Conservation (phyloP, 2,797 vertebrate species). For the Propithecus perrieri region DNA sequence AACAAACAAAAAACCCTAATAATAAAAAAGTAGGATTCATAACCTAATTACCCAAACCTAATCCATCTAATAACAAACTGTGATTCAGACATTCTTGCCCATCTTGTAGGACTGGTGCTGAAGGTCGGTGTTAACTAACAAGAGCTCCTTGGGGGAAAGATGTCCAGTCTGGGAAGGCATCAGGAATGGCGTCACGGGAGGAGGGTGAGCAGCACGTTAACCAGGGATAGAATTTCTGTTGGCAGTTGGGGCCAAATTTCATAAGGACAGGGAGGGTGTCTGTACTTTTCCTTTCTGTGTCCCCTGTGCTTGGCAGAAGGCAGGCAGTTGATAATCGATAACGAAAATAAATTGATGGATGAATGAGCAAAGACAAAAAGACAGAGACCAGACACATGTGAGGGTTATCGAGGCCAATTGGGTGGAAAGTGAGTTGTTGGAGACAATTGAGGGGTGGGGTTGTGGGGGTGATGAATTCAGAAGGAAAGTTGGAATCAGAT, state of each 20-base stretch:
- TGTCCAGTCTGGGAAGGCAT: no score
- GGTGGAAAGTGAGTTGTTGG: neutral
- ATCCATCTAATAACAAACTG: neutral
- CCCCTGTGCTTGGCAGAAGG: neutral
- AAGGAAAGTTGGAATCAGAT: neutral
- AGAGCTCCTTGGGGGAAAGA: neutral
- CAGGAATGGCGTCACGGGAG: neutral
- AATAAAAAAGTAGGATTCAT: neutral
- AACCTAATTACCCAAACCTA: neutral
- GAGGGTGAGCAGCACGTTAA: neutral
- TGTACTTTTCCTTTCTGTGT: neutral
- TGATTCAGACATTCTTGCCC: neutral
- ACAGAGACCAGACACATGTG: neutral
- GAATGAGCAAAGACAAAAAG: neutral
- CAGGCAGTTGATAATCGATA: neutral
- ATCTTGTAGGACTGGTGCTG: no score
- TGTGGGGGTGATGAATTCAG: neutral
- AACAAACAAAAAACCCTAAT: neutral
- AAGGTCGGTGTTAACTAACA: neutral
- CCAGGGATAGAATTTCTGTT: neutral
- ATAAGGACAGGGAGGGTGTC: neutral
- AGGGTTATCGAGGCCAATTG: neutral
- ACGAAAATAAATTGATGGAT: neutral
- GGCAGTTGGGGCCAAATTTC: neutral
- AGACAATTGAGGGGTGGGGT: neutral